phyloP scores from a whole-genome alignment of 2,797 vertebrate genomes.

The Rhinatrema bivittatum region DNA sequence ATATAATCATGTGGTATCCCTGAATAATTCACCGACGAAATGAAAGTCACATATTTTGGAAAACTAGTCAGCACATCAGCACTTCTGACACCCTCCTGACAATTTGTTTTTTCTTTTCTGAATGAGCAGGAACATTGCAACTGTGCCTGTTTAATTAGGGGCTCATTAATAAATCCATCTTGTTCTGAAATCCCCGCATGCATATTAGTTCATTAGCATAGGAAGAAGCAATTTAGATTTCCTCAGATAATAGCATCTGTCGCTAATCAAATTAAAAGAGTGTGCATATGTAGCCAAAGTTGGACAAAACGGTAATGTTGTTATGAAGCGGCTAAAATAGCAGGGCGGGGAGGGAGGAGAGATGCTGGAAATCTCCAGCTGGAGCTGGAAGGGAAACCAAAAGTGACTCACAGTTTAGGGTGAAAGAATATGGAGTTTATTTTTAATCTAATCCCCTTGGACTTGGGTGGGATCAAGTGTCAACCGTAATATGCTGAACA shows the following conservation, averaged over 20 bases:
- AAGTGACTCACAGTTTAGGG: not conserved
- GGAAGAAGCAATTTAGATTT: constrained; percentile 59
- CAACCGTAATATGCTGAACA: too few relatives aligned
- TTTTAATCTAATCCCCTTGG: not conserved
- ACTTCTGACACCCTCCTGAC: too few relatives aligned
- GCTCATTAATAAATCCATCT: constrained; percentile 53
- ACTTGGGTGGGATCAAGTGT: too few relatives aligned
- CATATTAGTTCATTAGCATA: constrained; percentile 52
- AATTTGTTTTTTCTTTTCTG: too few relatives aligned
- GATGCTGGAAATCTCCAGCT: not conserved
- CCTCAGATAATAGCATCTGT: constrained; percentile 57
- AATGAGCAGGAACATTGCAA: constrained; percentile 12
- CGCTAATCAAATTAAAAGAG: constrained; percentile 51
- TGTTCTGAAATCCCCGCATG: constrained; percentile 46
- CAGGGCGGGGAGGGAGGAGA: too few relatives aligned
- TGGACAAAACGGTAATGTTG: constrained; percentile 17
- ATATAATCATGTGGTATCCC: too few relatives aligned
- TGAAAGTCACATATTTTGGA: too few relatives aligned
- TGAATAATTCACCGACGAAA: too few relatives aligned
- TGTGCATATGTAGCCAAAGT: constrained; percentile 25
- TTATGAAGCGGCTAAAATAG: too few relatives aligned
- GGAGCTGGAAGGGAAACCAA: constrained; percentile 1
- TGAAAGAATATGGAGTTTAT: not conserved
- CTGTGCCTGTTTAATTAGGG: constrained; percentile 53
- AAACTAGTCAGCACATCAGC: too few relatives aligned